A percentile compares a stretch with the other conserved stretches of the same genome.
Evolutionary conservation across 2,888 invertebrate species (phyloP).

Genomic region (Diplazon laetatorius): DNA sequence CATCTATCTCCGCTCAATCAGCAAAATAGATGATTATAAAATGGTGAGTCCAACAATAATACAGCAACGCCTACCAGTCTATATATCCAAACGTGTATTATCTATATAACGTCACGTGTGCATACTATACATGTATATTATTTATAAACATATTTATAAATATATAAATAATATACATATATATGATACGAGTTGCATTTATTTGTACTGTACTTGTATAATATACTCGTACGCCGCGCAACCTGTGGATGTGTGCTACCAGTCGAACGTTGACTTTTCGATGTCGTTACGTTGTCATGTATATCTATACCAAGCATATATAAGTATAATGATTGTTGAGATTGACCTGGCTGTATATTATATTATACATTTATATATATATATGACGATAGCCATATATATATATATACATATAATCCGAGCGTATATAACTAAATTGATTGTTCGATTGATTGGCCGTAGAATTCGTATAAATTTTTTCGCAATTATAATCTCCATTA

Average conservation of each 20-base stretch:
- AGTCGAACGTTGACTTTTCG: constrained; percentile 77
- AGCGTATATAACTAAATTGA: constrained; percentile 72
- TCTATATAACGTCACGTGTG: constrained; percentile 74
- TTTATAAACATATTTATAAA: constrained; percentile 66
- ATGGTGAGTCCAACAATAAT: constrained; percentile 91
- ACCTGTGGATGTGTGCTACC: constrained; percentile 78
- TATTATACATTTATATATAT: constrained; percentile 65
- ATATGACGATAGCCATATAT: constrained; percentile 61
- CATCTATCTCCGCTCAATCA: constrained; percentile 98
- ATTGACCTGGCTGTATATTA: too few relatives aligned
- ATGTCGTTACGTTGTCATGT: constrained; percentile 78
- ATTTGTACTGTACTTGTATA: constrained; percentile 76
- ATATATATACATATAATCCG: too few relatives aligned
- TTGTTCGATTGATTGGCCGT: constrained; percentile 74
- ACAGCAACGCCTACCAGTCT: constrained; percentile 75
- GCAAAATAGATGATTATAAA: constrained; percentile 99
- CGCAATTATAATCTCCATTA: constrained; percentile 38
- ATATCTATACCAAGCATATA: constrained; percentile 64
- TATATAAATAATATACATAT: constrained; percentile 31
- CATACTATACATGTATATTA: constrained; percentile 50
- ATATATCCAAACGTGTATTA: constrained; percentile 67
- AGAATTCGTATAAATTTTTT: constrained; percentile 63
- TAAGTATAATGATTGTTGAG: constrained; percentile 47
- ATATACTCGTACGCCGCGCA: constrained; percentile 72
- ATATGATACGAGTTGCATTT: constrained; percentile 74